A percentile compares a stretch with the other conserved stretches of the same genome.
Conservation (phyloP, 2,113 vertebrate species). For the Pampusana beccarii region DNA sequence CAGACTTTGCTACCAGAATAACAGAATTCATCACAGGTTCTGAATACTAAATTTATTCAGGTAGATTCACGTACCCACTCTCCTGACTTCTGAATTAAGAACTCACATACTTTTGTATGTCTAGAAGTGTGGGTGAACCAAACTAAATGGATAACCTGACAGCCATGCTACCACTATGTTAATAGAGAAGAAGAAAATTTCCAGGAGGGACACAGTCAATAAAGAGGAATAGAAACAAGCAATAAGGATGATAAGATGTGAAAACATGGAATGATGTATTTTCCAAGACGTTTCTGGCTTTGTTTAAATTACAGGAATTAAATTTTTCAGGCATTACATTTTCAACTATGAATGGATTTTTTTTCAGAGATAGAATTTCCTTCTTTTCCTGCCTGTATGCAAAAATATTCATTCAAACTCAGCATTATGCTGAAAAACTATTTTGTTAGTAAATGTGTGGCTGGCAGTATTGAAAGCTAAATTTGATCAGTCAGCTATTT, state of each 20-base stretch:
- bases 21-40: neutral
- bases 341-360: neutral
- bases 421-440: neutral
- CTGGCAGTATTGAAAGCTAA: neutral
- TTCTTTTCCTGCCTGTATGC: neutral
- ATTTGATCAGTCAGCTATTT: neutral
- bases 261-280: neutral
- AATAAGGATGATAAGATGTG: neutral
- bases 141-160: neutral
- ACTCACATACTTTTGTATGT: neutral
- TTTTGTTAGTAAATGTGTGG: neutral
- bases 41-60: neutral
- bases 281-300: neutral
- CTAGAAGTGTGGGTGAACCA: neutral
- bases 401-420: neutral
- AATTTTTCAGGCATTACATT: neutral
- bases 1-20: neutral
- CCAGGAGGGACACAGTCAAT: neutral
- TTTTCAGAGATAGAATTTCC: neutral
- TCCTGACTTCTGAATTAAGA: neutral
- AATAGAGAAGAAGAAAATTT: neutral
- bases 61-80: neutral
- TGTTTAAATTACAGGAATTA: neutral
- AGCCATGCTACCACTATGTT: neutral
- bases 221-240: neutral